Evolutionary conservation across 30 jellyfish, hydroid and myxozoan species (phyloP).

Genomic region (Turritopsis dohrnii): DNA sequence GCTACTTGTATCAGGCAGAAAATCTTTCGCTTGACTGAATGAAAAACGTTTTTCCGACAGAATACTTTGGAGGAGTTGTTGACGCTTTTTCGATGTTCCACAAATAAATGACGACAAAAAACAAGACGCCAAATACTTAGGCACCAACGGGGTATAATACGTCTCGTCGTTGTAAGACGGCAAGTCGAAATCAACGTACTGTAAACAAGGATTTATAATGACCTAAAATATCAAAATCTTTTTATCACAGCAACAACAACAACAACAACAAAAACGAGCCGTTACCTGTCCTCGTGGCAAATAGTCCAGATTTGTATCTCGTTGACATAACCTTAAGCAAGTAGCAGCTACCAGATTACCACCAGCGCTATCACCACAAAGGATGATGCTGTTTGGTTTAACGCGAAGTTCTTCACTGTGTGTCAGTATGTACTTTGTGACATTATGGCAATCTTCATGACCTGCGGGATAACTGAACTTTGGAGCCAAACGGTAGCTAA

Average conservation of each 20-base stretch:
- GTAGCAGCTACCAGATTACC: conserved; percentile 5
- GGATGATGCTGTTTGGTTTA: not conserved
- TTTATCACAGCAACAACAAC: not conserved
- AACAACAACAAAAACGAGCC: not conserved
- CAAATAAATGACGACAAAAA: not conserved
- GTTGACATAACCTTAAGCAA: not conserved
- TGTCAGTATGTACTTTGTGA: not conserved
- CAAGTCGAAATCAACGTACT: not conserved
- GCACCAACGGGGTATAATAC: not conserved
- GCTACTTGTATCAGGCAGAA: not conserved
- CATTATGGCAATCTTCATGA: conserved; percentile 3
- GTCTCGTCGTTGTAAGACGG: not conserved
- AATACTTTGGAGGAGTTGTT: not conserved
- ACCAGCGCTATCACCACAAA: conserved; percentile 9
- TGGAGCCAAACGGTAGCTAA: conserved; percentile 5
- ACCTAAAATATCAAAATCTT: not conserved
- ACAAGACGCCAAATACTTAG: not conserved
- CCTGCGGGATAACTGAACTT: not conserved
- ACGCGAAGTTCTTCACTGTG: not conserved
- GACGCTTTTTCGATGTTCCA: not conserved
- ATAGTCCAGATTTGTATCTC: not conserved
- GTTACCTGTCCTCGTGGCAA: not conserved
- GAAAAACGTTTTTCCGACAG: not conserved
- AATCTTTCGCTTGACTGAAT: not conserved
- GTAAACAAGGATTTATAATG: not conserved